phyloP scores from a whole-genome alignment of 2,113 vertebrate species.

The Sisor rabdophorus region DNA sequence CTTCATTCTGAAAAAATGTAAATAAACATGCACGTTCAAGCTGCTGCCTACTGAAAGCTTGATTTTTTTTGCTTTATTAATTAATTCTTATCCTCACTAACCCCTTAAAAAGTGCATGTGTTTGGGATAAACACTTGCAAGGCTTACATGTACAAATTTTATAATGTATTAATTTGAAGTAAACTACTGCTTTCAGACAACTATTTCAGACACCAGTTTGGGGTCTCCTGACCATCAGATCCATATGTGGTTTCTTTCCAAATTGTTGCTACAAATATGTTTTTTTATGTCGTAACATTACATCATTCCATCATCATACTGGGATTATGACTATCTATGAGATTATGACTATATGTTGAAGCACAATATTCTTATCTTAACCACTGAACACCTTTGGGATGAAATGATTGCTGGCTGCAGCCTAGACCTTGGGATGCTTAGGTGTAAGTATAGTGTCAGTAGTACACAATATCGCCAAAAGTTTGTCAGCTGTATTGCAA shows the following conservation, averaged over 20 bases:
- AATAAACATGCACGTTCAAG: conserved; percentile 58
- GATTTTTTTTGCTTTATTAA: conserved; percentile 33
- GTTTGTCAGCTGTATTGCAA: too few species aligned
- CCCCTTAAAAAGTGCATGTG: background rate
- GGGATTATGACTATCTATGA: too few species aligned
- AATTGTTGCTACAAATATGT: too few species aligned
- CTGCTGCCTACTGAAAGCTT: conserved; percentile 46
- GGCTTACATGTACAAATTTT: background rate
- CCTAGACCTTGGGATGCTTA: background rate
- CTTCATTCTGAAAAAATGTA: conserved; percentile 54
- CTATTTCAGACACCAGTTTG: background rate
- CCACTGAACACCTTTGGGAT: too few species aligned
- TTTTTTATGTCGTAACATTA: too few species aligned
- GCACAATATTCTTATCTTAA: too few species aligned
- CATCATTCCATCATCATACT: too few species aligned
- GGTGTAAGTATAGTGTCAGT: background rate
- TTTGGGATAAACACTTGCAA: conserved; percentile 1
- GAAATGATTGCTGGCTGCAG: background rate
- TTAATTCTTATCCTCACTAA: background rate
- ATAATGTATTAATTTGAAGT: background rate
- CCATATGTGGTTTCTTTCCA: too few species aligned
- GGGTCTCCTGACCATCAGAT: background rate
- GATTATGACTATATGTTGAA: too few species aligned
- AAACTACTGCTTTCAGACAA: background rate
- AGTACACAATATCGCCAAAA: too few species aligned